Percentiles rank a stretch among this genome's conserved stretches.
Conservation (phyloP, 2,113 vertebrate species). For the Lipotes vexillifer region DNA sequence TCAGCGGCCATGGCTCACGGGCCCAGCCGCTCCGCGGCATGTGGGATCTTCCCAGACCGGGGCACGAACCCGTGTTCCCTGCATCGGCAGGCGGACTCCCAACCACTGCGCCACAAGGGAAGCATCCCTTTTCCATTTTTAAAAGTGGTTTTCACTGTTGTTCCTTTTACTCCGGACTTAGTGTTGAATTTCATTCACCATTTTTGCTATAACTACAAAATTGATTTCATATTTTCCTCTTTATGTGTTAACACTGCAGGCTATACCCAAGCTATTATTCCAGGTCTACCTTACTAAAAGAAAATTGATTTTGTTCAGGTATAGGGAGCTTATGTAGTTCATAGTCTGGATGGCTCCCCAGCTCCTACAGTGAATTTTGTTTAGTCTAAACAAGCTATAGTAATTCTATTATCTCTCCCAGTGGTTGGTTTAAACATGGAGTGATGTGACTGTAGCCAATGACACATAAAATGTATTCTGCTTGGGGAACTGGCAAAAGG, state of each 20-base stretch:
- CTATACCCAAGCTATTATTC: not conserved
- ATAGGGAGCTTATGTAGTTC: not conserved
- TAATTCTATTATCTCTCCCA: not conserved
- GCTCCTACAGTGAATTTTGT: not conserved
- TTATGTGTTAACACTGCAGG: not conserved
- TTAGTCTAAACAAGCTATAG: not conserved
- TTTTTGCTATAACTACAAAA: not conserved
- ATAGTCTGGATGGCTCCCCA: not conserved
- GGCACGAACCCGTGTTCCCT: too few species aligned
- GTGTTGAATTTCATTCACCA: not conserved
- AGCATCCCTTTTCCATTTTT: not conserved
- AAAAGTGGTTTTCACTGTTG: not conserved
- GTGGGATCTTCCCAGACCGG: too few species aligned
- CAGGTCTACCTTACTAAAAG: not conserved
- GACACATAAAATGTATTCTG: not conserved
- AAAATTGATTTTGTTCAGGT: not conserved
- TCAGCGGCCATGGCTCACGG: too few species aligned
- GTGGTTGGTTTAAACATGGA: constrained; percentile 1
- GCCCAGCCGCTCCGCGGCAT: too few species aligned
- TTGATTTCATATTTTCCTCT: not conserved
- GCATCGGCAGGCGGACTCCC: too few species aligned
- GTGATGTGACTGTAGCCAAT: not conserved
- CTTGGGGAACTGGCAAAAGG: not conserved
- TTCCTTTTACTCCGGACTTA: not conserved
- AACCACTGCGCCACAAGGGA: too few species aligned